Evolutionary conservation across 2,113 vertebrate species (phyloP).

Genomic region (Solea senegalensis): DNA sequence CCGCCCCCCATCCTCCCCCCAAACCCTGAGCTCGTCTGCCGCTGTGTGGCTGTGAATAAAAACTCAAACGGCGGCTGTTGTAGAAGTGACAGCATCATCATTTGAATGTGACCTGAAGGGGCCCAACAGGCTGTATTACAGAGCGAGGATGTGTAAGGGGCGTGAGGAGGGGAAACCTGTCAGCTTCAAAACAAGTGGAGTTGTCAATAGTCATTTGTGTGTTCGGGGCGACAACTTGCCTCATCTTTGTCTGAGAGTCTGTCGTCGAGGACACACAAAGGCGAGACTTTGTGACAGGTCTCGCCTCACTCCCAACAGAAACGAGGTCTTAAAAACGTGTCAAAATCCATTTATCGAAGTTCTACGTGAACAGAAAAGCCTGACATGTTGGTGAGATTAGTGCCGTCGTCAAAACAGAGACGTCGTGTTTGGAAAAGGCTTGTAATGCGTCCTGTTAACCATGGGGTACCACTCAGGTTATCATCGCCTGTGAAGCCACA

Average conservation of each 20-base stretch:
- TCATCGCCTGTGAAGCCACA: neutral
- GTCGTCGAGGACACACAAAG: neutral
- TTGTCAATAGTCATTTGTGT: slow-evolving; percentile 41
- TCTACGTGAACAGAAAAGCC: neutral
- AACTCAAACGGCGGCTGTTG: slow-evolving; percentile 31
- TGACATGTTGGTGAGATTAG: neutral
- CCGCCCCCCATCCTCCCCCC: too few species aligned
- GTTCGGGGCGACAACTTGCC: slow-evolving; percentile 11
- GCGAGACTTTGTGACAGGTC: slow-evolving; percentile 1
- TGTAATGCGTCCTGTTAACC: neutral
- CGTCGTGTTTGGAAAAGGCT: neutral
- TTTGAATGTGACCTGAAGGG: slow-evolving; percentile 45
- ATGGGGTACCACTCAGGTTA: too few species aligned
- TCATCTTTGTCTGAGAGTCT: slow-evolving; percentile 6
- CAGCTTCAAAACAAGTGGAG: slow-evolving; percentile 16
- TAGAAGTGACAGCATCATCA: slow-evolving; percentile 45
- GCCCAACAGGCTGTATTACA: neutral
- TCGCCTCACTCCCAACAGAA: slow-evolving; percentile 1
- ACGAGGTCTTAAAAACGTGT: slow-evolving; percentile 3
- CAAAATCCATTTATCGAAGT: slow-evolving; percentile 1
- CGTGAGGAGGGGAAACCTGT: slow-evolving; percentile 16
- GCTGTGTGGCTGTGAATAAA: slow-evolving; percentile 31
- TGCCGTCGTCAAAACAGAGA: neutral
- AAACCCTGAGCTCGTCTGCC: slow-evolving; percentile 15
- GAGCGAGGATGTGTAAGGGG: neutral